Percentiles rank a stretch among this genome's conserved stretches.
Evolutionary conservation across 2,797 vertebrate genomes (phyloP).

Genomic region (Miichthys miiuy): DNA sequence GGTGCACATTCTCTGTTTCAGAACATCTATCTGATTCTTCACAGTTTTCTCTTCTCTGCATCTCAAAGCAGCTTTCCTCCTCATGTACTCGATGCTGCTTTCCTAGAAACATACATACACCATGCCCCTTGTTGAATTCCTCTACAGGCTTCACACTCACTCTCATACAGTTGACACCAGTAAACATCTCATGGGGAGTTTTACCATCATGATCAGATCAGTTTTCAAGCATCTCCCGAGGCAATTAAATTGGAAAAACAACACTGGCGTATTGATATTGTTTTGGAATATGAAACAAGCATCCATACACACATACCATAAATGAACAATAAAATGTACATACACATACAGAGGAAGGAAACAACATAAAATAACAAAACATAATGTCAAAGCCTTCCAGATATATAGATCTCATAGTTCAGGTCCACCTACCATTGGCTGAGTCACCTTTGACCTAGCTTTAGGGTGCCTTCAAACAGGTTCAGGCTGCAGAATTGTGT

Average conservation of each 20-base stretch:
- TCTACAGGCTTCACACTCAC: background rate
- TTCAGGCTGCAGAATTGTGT: too few relatives aligned
- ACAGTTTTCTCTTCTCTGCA: slow-evolving; percentile 10
- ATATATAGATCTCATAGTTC: background rate
- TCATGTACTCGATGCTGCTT: background rate
- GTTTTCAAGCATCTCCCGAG: slow-evolving; percentile 44
- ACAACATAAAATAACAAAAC: too few relatives aligned
- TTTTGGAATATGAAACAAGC: background rate
- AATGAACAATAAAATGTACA: too few relatives aligned
- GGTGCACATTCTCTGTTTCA: slow-evolving; percentile 16
- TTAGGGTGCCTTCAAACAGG: too few relatives aligned
- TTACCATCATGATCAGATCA: slow-evolving; percentile 15
- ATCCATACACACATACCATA: too few relatives aligned
- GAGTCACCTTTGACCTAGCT: background rate
- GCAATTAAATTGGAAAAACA: slow-evolving; percentile 49
- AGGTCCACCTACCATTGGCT: background rate
- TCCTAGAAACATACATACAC: background rate
- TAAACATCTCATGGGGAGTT: slow-evolving; percentile 19
- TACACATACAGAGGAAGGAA: too few relatives aligned
- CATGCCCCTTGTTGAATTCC: background rate
- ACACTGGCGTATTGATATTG: background rate
- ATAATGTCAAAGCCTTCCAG: too few relatives aligned
- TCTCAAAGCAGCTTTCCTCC: slow-evolving; percentile 9
- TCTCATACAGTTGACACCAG: slow-evolving; percentile 16
- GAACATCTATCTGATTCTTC: slow-evolving; percentile 5